These are phyloP conservation scores for Metopia argyrocephala DNA, from an alignment of 2,888 invertebrate species.

Conservation along the genomic window DNA sequence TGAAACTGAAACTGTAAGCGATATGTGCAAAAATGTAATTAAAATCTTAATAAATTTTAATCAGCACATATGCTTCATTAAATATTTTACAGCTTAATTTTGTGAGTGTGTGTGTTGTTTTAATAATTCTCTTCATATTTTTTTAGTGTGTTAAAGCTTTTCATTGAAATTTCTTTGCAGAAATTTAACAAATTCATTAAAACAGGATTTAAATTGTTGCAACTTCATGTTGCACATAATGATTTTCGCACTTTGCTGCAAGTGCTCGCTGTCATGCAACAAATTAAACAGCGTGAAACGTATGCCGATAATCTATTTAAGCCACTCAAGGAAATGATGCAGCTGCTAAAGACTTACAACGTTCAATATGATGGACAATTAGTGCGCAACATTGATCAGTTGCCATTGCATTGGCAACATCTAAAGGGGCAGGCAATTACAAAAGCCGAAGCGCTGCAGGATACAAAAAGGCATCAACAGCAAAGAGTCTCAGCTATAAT, in stretches of 20 bases:
- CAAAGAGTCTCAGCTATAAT: conserved; percentile 90
- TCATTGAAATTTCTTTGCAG: conserved; percentile 76
- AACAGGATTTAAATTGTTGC: conserved; percentile 86
- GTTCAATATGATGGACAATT: conserved; percentile 91
- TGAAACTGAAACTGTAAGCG: too few relatives aligned
- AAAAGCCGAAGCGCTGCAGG: conserved; percentile 91
- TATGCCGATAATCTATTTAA: conserved; percentile 93
- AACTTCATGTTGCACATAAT: conserved; percentile 86
- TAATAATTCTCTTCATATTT: conserved; percentile 17
- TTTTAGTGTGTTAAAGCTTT: not conserved
- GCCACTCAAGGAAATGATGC: conserved; percentile 91
- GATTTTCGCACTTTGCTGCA: conserved; percentile 90
- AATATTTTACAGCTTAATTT: not conserved
- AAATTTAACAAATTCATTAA: conserved; percentile 88
- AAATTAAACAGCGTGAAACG: conserved; percentile 85
- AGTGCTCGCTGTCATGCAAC: conserved; percentile 88
- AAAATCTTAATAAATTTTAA: not conserved
- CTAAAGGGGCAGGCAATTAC: conserved; percentile 90
- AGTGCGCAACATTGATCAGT: conserved; percentile 87
- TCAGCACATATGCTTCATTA: not conserved
- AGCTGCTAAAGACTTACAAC: conserved; percentile 89
- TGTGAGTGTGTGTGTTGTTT: not conserved
- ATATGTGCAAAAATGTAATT: not conserved
- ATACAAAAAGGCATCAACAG: conserved; percentile 91
- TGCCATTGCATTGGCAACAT: conserved; percentile 93